Evolutionary conservation across 2,113 vertebrate genomes (phyloP).

Genomic region (Globicephala melas): DNA sequence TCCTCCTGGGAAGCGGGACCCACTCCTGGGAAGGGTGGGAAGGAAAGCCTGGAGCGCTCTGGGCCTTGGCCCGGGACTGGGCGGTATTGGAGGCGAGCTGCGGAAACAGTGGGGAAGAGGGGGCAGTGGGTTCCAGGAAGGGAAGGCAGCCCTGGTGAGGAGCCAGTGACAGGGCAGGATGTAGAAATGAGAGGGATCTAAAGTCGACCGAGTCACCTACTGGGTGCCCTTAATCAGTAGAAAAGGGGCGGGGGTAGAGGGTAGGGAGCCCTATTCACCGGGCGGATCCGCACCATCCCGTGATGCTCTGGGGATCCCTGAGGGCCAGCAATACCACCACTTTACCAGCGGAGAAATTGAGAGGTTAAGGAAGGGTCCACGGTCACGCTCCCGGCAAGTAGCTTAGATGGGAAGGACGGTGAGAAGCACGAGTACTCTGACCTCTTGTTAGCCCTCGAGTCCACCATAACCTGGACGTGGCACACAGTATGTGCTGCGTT

Average conservation of each 20-base stretch:
- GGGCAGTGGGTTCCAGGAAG: background rate
- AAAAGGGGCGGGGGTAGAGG: background rate
- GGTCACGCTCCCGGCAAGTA: background rate
- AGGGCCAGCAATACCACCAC: background rate
- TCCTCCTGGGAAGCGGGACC: too few species aligned
- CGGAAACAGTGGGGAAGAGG: background rate
- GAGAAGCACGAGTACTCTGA: background rate
- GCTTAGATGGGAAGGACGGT: background rate
- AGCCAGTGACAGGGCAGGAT: background rate
- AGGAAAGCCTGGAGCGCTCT: background rate
- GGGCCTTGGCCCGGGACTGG: rapidly evolving
- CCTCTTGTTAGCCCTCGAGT: rapidly evolving
- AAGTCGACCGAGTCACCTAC: background rate
- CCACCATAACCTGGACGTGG: background rate
- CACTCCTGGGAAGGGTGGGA: background rate
- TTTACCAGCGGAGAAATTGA: background rate
- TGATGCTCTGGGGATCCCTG: background rate
- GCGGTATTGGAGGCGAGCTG: background rate
- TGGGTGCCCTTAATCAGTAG: background rate
- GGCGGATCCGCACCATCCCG: too few species aligned
- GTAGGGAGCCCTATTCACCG: rapidly evolving
- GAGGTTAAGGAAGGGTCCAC: background rate
- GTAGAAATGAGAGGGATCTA: background rate
- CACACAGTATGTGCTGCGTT: background rate
- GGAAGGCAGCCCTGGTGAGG: background rate